Percentiles rank a stretch among this genome's conserved stretches.
Conservation (phyloP, 2,888 invertebrate species). For the Acholoe squamosa region DNA sequence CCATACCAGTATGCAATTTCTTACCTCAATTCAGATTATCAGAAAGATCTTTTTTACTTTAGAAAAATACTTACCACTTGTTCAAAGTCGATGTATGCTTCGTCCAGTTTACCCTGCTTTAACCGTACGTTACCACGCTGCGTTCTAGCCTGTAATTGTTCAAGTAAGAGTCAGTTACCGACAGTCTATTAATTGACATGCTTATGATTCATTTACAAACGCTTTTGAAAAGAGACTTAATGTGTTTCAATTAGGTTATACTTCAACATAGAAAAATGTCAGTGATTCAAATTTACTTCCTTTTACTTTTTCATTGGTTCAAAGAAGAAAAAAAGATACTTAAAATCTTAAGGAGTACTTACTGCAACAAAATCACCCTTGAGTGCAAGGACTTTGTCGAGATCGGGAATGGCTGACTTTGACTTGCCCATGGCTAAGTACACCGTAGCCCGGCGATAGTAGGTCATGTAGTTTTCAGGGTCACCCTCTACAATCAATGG, state of each 20-base stretch:
- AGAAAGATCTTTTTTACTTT: background rate
- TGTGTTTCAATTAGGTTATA: no score
- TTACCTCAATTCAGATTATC: no score
- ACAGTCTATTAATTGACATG: no score
- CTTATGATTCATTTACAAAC: no score
- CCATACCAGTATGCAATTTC: no score
- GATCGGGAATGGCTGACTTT: conserved; percentile 96
- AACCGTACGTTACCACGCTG: conserved; percentile 94
- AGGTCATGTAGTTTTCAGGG: conserved; percentile 96
- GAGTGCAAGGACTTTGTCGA: conserved; percentile 94
- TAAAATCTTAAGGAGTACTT: conserved; percentile 81
- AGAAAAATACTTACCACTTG: conserved; percentile 89
- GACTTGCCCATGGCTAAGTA: conserved; percentile 98
- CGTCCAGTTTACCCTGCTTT: conserved; percentile 92
- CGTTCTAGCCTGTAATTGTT: conserved; percentile 86
- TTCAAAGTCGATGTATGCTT: conserved; percentile 92
- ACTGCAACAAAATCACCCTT: conserved; percentile 97
- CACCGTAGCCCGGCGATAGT: conserved; percentile 97
- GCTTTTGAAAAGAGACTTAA: no score
- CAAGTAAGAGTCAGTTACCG: background rate
- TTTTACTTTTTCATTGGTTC: no score
- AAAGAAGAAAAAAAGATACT: no score
- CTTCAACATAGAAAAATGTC: no score
- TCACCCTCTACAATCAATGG: conserved; percentile 91
- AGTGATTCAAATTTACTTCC: no score